Evolutionary conservation across 2,797 vertebrate species (phyloP).

Genomic region (Sebastes ruberrimus): DNA sequence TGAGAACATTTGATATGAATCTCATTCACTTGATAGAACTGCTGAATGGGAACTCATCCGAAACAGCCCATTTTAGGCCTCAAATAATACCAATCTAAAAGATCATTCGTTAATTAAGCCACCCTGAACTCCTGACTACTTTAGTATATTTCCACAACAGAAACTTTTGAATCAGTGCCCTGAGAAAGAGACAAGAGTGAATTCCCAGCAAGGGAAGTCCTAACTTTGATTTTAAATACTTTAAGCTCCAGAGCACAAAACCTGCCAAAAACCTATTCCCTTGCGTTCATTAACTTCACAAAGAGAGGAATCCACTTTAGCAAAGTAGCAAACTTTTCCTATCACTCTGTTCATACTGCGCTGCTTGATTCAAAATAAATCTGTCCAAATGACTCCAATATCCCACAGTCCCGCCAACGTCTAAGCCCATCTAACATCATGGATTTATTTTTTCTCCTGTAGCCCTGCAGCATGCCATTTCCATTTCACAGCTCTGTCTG

Average conservation of each 20-base stretch:
- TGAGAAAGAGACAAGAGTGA: constrained; percentile 26
- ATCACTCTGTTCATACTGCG: not conserved
- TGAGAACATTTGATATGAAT: not conserved
- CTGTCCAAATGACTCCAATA: constrained; percentile 22
- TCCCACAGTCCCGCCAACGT: constrained; percentile 24
- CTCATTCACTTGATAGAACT: not conserved
- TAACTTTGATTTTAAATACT: constrained; percentile 36
- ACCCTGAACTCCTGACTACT: constrained; percentile 2
- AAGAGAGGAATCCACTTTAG: constrained; percentile 14
- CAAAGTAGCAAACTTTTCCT: not conserved
- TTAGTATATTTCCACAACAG: constrained; percentile 35
- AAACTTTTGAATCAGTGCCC: constrained; percentile 17
- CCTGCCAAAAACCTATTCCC: constrained; percentile 26
- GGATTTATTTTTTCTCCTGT: constrained; percentile 30
- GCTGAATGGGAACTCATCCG: not conserved
- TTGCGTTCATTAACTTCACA: constrained; percentile 22
- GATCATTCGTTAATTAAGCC: constrained; percentile 18
- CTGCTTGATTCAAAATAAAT: constrained; percentile 33
- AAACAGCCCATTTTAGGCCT: not conserved
- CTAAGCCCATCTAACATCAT: constrained; percentile 36
- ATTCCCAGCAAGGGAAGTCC: constrained; percentile 8
- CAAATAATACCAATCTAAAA: not conserved
- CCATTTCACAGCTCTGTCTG: constrained; percentile 43
- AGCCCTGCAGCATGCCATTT: constrained; percentile 20
- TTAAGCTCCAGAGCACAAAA: constrained; percentile 36